Base-by-base conservation (phyloP, 2,888 invertebrate genomes). In the Sussaba pulchella region DNA sequence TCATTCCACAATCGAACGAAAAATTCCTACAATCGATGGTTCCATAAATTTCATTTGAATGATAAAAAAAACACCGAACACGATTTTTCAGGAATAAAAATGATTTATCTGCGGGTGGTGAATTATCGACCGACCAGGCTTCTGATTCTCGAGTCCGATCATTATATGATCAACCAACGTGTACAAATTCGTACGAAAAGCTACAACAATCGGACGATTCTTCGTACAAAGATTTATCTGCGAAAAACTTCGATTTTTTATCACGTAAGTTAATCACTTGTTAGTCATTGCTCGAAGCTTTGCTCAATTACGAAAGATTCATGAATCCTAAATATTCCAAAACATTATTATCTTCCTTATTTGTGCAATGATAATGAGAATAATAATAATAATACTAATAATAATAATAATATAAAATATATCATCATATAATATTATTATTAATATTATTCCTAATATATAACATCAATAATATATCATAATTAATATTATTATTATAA, bases 241-340 rank as follows among this genome's bases (percentile, higher is more conserved):
- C 82, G 78, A 4, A 83, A 80, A 50, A 86, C 79, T 24, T 87
- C 86, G n/a, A 82, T 86, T 14, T 41, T 88, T 17, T 88, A 87
- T 84, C 89, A 88, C 73, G 88, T 88, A 79, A 87, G 87, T 84
- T 59, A 9, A 52, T 19, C 52, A 19, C n/a, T 12, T 24, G n/a
- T 12, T 24, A 4, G 0, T 1, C 12, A 10, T 9, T 17, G n/a
- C n/a, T n/a, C 9, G 2, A 4, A 54, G 21, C 43, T 26, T 69
- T 26, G 69, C 14, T 24, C 57, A 39, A 24, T 14, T 12, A 57
- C 59, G 52, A 69, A 76, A 70, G 45, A 31, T 14, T 6, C 41
- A 12, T 12, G 43, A 41, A 69, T 69, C 19, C n/a, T n/a, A n/a
- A n/a, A n/a, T n/a, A n/a, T n/a, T n/a, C n/a, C n/a, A n/a, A n/a